These are phyloP conservation scores for Araneus ventricosus DNA, from an alignment of 1,140 invertebrate species.

Conservation along the genomic window DNA sequence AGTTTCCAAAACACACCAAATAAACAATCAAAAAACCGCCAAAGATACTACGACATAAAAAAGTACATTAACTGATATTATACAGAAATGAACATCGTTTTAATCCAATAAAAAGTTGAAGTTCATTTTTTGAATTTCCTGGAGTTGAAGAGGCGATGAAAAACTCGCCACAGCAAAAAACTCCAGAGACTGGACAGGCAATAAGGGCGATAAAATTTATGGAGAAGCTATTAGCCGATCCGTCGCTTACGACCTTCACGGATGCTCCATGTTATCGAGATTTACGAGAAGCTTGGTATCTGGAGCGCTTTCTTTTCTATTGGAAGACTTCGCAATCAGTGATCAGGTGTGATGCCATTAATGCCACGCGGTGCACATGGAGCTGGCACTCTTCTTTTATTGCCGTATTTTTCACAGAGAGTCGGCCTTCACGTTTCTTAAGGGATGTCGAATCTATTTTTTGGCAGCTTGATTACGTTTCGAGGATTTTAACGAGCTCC, in stretches of 20 bases:
- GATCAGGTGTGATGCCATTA: slow-evolving; percentile 72
- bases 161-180: not conserved
- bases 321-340: slow-evolving; percentile 70
- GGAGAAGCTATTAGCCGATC: slow-evolving; percentile 72
- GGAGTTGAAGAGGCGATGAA: not conserved
- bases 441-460: not conserved
- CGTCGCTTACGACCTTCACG: slow-evolving; percentile 65
- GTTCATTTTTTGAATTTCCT: slow-evolving; percentile 24
- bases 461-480: not conserved
- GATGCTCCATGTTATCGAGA: slow-evolving; percentile 68
- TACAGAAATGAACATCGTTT: not conserved
- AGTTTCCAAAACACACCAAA: no score
- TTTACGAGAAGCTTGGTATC: slow-evolving; percentile 73
- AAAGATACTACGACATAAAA: not conserved
- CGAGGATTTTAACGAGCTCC: slow-evolving; percentile 37
- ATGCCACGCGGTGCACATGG: slow-evolving; percentile 54
- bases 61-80: not conserved
- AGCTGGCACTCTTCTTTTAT: slow-evolving; percentile 47
- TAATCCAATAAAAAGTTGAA: slow-evolving; percentile 13
- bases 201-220: slow-evolving; percentile 74
- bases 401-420: slow-evolving; percentile 66
- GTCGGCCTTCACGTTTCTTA: slow-evolving; percentile 39
- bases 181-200: slow-evolving; percentile 53
- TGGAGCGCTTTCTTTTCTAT: slow-evolving; percentile 72
- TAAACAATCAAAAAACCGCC: no score